Conservation (phyloP, 2,888 invertebrate genomes). For the Nomada hirtipes region DNA sequence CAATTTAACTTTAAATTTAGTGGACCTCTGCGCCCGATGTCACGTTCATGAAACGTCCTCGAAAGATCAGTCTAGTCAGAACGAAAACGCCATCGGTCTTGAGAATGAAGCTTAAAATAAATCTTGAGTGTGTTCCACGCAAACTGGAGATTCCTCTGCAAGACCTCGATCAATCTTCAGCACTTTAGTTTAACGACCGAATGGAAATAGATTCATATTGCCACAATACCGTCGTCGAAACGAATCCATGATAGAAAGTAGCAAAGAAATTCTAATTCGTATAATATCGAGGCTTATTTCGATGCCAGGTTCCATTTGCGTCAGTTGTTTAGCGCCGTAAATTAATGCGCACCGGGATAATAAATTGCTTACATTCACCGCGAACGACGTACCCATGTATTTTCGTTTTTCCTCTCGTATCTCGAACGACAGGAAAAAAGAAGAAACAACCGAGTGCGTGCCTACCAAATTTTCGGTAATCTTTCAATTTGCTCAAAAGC, state of each 20-base stretch:
- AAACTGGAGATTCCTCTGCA: constrained; percentile 39
- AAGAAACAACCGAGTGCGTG: too few species aligned
- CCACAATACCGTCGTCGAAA: background rate
- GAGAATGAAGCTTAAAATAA: constrained; percentile 69
- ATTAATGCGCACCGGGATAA: constrained; percentile 36
- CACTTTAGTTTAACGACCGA: background rate
- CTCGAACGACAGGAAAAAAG: background rate
- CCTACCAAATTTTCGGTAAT: too few species aligned
- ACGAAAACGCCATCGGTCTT: constrained; percentile 55
- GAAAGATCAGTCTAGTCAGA: constrained; percentile 30
- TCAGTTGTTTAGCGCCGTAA: constrained; percentile 65
- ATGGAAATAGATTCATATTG: background rate
- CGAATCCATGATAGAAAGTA: background rate
- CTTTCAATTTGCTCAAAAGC: background rate
- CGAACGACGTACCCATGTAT: too few species aligned
- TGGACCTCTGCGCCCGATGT: constrained; percentile 56
- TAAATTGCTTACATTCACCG: constrained; percentile 36
- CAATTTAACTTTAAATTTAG: constrained; percentile 74
- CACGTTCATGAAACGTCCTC: constrained; percentile 48
- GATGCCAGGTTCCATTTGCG: constrained; percentile 74
- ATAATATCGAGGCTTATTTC: constrained; percentile 52
- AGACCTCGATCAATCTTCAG: background rate
- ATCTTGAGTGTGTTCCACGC: constrained; percentile 47
- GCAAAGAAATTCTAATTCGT: background rate
- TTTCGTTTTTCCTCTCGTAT: background rate